Percentiles rank a stretch among this genome's conserved stretches.
Conservation (phyloP, 2,888 invertebrate species). For the Apamea anceps region DNA sequence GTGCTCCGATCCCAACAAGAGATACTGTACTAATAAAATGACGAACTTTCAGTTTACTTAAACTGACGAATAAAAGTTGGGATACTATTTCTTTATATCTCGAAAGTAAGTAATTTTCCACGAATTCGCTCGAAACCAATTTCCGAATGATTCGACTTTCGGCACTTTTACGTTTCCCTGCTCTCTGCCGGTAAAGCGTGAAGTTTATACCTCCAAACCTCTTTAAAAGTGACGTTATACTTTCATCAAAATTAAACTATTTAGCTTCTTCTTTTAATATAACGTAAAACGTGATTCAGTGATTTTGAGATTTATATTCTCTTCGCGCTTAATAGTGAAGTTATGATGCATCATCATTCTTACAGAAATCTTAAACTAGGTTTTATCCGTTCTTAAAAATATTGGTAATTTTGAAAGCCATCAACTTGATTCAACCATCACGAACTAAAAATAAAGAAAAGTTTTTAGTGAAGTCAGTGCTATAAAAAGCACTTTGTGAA, state of each 20-base stretch:
- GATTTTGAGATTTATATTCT: slow-evolving; percentile 48
- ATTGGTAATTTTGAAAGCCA: not conserved
- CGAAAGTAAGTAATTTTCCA: slow-evolving; percentile 54
- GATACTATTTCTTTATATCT: slow-evolving; percentile 38
- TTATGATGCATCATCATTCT: slow-evolving; percentile 44
- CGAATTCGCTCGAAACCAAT: slow-evolving; percentile 55
- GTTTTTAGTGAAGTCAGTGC: not conserved
- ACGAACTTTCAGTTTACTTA: slow-evolving; percentile 36
- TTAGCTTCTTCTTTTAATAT: slow-evolving; percentile 36
- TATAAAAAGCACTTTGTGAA: not conserved
- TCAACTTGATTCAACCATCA: not conserved
- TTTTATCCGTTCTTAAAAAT: slow-evolving; percentile 1
- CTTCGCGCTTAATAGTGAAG: not conserved
- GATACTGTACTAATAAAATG: not conserved
- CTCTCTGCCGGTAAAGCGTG: slow-evolving; percentile 37
- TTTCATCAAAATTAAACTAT: slow-evolving; percentile 50
- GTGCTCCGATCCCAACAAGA: slow-evolving; percentile 6
- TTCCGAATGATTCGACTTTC: slow-evolving; percentile 58
- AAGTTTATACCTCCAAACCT: slow-evolving; percentile 57
- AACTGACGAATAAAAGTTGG: slow-evolving; percentile 65
- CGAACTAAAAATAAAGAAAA: not conserved
- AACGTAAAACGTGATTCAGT: slow-evolving; percentile 39
- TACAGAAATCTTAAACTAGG: slow-evolving; percentile 1
- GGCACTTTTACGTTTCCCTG: slow-evolving; percentile 46
- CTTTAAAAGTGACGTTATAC: slow-evolving; percentile 38